Percentiles rank a stretch among this genome's conserved stretches.
These are phyloP conservation scores for Mastomys coucha DNA, from an alignment of 2,113 vertebrate genomes.

Conservation along the genomic window DNA sequence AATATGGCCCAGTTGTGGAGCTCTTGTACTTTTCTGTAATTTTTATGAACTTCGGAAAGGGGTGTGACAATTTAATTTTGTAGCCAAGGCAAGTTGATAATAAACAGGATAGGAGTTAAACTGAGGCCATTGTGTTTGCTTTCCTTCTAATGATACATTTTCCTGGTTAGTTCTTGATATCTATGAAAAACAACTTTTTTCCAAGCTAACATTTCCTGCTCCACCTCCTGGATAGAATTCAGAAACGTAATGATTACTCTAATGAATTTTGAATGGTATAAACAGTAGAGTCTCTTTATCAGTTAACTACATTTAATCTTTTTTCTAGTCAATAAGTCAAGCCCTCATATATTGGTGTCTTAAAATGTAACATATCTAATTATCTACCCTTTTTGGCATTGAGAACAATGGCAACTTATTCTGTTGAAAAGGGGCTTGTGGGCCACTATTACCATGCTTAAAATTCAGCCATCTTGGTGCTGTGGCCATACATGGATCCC, in stretches of 20 bases:
- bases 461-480: background rate
- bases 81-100: slow-evolving; percentile 54
- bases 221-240: slow-evolving; percentile 60
- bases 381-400: background rate
- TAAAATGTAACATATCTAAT: background rate
- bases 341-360: background rate
- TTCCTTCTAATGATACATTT: slow-evolving; percentile 79
- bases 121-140: slow-evolving; percentile 77
- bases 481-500: background rate
- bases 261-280: slow-evolving; percentile 62
- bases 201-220: slow-evolving; percentile 76
- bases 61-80: slow-evolving; percentile 58
- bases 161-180: slow-evolving; percentile 76
- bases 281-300: slow-evolving; percentile 34
- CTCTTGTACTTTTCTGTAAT: slow-evolving; percentile 43
- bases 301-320: background rate
- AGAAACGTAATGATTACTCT: slow-evolving; percentile 30
- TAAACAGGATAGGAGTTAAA: slow-evolving; percentile 81
- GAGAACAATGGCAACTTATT: background rate
- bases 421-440: background rate
- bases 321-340: slow-evolving; percentile 1
- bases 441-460: background rate
- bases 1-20: background rate
- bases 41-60: slow-evolving; percentile 58
- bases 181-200: slow-evolving; percentile 74